Conservation (phyloP, 2,888 invertebrate species). For the Mesorhabditis belari region DNA sequence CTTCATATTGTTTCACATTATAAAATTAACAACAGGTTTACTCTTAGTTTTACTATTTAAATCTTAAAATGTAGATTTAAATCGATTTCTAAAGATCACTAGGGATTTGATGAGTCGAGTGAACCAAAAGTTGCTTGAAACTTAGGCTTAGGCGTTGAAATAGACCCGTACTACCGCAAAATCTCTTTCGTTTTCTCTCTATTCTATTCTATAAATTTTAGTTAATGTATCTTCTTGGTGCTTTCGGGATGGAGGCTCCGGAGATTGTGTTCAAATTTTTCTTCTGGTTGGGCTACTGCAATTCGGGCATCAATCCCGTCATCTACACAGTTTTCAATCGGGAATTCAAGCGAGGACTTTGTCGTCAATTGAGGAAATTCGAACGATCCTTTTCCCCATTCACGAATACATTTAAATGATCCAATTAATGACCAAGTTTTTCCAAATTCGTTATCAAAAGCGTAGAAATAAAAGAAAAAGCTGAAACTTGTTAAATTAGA, state of each 20-base stretch:
- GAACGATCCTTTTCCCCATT: constrained; percentile 20
- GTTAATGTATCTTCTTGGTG: constrained; percentile 58
- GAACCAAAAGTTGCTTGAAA: constrained; percentile 4
- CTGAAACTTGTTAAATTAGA: too few species aligned
- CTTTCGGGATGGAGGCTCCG: constrained; percentile 53
- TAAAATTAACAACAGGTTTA: too few species aligned
- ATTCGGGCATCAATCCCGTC: constrained; percentile 50
- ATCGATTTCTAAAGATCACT: not conserved
- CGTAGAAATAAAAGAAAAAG: too few species aligned
- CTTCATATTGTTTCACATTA: too few species aligned
- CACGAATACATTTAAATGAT: not conserved
- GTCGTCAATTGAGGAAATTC: constrained; percentile 40
- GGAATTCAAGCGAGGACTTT: constrained; percentile 51
- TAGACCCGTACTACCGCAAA: not conserved
- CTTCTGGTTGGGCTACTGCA: constrained; percentile 89
- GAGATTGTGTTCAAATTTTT: constrained; percentile 50
- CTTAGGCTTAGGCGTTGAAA: not conserved
- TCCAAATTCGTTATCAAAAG: too few species aligned
- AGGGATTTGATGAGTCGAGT: not conserved
- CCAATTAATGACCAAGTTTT: too few species aligned
- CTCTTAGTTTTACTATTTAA: too few species aligned
- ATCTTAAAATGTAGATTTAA: too few species aligned
- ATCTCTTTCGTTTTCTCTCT: too few species aligned
- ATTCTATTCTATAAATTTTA: constrained; percentile 16
- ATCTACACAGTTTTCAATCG: constrained; percentile 51